phyloP scores from a whole-genome alignment of 2,797 vertebrate genomes.

The Myotis vivesi region DNA sequence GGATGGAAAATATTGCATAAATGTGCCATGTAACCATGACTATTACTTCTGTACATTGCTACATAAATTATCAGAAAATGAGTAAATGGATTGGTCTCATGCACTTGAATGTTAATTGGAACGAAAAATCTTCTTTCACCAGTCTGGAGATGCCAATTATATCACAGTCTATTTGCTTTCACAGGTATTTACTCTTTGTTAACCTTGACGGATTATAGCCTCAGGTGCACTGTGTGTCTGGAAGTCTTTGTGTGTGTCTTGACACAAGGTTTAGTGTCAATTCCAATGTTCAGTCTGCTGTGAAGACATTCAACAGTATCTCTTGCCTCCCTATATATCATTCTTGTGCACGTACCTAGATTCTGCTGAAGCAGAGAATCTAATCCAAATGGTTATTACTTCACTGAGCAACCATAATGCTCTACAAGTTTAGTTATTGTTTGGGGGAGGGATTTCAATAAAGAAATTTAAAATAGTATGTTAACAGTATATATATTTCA shows the following conservation, averaged over 20 bases:
- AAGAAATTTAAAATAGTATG: not conserved
- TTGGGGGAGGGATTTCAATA: conserved; percentile 52
- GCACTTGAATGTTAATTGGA: conserved; percentile 75
- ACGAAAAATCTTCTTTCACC: conserved; percentile 66
- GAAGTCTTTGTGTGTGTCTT: conserved; percentile 74
- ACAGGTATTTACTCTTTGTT: conserved; percentile 68
- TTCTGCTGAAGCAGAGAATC: conserved; percentile 71
- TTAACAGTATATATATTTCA: not conserved
- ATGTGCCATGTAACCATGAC: conserved; percentile 71
- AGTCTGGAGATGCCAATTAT: conserved; percentile 74
- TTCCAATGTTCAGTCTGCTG: conserved; percentile 67
- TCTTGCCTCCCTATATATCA: conserved; percentile 53
- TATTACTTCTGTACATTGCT: conserved; percentile 77
- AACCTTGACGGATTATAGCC: conserved; percentile 76
- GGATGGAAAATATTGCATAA: conserved; percentile 70
- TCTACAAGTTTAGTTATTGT: conserved; percentile 47
- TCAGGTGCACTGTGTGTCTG: conserved; percentile 68
- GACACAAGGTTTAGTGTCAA: conserved; percentile 73
- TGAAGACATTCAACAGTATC: conserved; percentile 63
- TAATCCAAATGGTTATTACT: conserved; percentile 67
- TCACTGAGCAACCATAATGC: conserved; percentile 64
- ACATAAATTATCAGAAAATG: conserved; percentile 77
- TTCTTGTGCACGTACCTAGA: conserved; percentile 41
- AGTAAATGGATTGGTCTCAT: conserved; percentile 71
- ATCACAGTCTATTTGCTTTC: conserved; percentile 71